Evolutionary conservation across 2,888 invertebrate species (phyloP).

Genomic region (Ormyrus nitidulus): DNA sequence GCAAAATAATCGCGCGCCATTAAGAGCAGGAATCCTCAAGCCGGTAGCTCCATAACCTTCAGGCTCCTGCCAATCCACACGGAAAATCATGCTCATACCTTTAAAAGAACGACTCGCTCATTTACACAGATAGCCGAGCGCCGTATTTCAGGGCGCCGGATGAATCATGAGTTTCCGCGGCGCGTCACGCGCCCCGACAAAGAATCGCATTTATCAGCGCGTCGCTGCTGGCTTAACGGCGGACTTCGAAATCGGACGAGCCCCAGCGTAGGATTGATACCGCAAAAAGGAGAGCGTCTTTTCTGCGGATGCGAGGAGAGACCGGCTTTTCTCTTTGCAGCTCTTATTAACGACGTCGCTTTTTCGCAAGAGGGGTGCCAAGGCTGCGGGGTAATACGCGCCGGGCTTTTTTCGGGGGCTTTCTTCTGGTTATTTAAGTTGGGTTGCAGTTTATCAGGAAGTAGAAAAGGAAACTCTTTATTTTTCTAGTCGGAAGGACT

Average conservation of each 20-base stretch:
- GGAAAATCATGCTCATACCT: too few species aligned
- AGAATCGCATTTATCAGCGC: constrained; percentile 47
- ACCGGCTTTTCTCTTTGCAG: constrained; percentile 27
- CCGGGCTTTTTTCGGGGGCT: not conserved
- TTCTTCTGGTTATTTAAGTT: not conserved
- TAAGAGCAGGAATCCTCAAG: not conserved
- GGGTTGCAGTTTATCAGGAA: too few species aligned
- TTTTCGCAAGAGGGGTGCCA: constrained; percentile 1
- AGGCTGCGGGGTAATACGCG: constrained; percentile 1
- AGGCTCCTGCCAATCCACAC: too few species aligned
- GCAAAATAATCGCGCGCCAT: too few species aligned
- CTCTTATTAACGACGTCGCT: constrained; percentile 54
- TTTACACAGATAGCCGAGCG: not conserved
- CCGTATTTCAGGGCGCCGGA: constrained; percentile 32
- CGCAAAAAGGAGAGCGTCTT: constrained; percentile 40
- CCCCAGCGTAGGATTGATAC: constrained; percentile 46
- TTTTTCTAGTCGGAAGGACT: not conserved
- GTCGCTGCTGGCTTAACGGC: not conserved
- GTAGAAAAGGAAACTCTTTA: too few species aligned
- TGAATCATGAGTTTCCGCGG: constrained; percentile 42
- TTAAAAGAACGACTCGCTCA: not conserved
- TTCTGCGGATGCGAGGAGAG: constrained; percentile 15
- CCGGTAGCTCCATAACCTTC: not conserved
- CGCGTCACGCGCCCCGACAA: constrained; percentile 27
- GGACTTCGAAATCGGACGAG: constrained; percentile 29